These are phyloP conservation scores for Coregonus clupeaformis DNA, from an alignment of 2,113 vertebrate genomes.

Conservation along the genomic window DNA sequence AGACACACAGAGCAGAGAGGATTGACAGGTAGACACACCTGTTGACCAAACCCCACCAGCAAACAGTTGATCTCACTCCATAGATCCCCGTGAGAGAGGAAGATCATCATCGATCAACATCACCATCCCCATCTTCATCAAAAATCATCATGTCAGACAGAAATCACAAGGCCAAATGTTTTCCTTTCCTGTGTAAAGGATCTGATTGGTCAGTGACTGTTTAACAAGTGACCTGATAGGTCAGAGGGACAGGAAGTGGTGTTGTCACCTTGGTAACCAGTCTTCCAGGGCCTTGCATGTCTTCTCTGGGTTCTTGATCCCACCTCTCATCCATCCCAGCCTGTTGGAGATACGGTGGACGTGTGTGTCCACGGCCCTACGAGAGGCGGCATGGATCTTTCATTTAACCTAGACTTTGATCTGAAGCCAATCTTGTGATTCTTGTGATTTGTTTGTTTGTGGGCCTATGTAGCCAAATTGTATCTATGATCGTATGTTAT, in stretches of 20 bases:
- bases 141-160: neutral
- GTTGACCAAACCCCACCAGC: too few relatives aligned
- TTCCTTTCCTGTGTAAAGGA: neutral
- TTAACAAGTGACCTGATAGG: too few relatives aligned
- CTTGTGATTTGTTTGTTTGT: too few relatives aligned
- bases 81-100: slow-evolving; percentile 76
- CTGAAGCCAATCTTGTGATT: too few relatives aligned
- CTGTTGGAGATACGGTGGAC: slow-evolving; percentile 93
- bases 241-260: neutral
- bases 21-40: too few relatives aligned
- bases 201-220: neutral
- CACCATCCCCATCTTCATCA: neutral
- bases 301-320: slow-evolving; percentile 81
- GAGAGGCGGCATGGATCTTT: too few relatives aligned
- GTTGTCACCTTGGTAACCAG: slow-evolving; percentile 89
- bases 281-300: slow-evolving; percentile 85
- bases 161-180: neutral
- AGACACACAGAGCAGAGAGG: slow-evolving; percentile 87
- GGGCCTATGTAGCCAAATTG: too few relatives aligned
- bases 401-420: too few relatives aligned
- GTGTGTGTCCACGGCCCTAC: slow-evolving; percentile 96
- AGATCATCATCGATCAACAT: neutral
- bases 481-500: too few relatives aligned
- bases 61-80: slow-evolving; percentile 95
- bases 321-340: slow-evolving; percentile 82